Percentiles rank a stretch among this genome's conserved stretches.
Conservation (phyloP, 1,140 invertebrate species). For the Odontomachus brunneus region DNA sequence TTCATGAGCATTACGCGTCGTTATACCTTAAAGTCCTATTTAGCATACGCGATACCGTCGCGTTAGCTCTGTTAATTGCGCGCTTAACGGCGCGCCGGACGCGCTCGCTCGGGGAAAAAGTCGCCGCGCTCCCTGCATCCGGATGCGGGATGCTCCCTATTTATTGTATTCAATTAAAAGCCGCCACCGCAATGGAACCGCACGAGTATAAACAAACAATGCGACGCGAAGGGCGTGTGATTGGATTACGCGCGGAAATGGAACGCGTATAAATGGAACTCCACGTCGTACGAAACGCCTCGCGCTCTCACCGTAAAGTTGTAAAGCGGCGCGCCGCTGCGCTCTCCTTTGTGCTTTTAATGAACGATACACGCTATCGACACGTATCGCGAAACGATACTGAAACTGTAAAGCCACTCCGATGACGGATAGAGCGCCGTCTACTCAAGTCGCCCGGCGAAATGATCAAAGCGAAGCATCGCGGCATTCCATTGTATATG, state of each 20-base stretch:
- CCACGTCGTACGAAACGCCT: constrained; percentile 16
- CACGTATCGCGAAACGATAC: constrained; percentile 42
- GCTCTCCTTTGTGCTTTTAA: constrained; percentile 59
- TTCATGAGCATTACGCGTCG: constrained; percentile 27
- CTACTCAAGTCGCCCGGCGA: neutral
- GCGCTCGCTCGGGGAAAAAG: neutral
- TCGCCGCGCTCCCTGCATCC: no score
- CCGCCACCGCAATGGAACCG: neutral
- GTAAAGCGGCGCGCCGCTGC: constrained; percentile 24
- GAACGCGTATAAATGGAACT: constrained; percentile 20
- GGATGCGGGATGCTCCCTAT: neutral
- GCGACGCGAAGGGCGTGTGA: constrained; percentile 8
- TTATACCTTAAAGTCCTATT: constrained; percentile 31
- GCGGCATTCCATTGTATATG: constrained; percentile 17
- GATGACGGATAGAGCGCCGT: constrained; percentile 29
- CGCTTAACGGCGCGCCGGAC: neutral
- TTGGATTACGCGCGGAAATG: constrained; percentile 22
- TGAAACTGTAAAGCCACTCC: constrained; percentile 41
- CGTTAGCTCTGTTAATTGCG: neutral
- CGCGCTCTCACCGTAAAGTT: constrained; percentile 44
- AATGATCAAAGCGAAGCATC: constrained; percentile 43
- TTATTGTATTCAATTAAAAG: constrained; percentile 14
- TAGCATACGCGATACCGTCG: neutral
- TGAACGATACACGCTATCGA: constrained; percentile 54
- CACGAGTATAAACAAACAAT: constrained; percentile 18